These are phyloP conservation scores for Microhierax caerulescens DNA, from an alignment of 2,797 vertebrate genomes.

Conservation along the genomic window DNA sequence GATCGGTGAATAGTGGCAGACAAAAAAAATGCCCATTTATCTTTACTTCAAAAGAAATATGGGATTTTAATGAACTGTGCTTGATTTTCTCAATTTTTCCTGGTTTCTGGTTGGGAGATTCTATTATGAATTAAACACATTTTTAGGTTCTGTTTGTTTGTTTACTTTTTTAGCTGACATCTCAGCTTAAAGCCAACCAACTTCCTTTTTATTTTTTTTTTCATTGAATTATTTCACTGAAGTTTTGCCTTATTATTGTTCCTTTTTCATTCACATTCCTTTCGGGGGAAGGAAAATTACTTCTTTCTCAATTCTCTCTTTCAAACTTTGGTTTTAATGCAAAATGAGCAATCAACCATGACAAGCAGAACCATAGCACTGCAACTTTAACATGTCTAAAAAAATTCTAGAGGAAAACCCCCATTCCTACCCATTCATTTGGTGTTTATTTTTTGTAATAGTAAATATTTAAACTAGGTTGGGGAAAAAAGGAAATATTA, in stretches of 20 bases:
- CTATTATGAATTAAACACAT: neutral
- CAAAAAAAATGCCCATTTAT: neutral
- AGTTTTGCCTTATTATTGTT: neutral
- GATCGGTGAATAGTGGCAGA: neutral
- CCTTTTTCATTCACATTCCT: neutral
- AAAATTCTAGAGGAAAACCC: neutral
- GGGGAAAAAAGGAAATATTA: neutral
- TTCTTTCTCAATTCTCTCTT: neutral
- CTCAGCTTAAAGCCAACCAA: neutral
- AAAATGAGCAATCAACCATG: fast-evolving
- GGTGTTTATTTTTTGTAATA: neutral
- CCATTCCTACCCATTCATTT: neutral
- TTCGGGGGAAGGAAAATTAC: neutral
- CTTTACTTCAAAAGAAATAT: neutral
- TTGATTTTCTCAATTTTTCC: neutral
- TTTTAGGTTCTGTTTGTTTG: neutral
- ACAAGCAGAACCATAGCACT: neutral
- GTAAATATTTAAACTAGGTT: neutral
- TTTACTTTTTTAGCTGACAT: neutral
- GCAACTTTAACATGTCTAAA: neutral
- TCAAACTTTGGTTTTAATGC: neutral
- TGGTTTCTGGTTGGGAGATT: neutral
- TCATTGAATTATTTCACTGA: neutral
- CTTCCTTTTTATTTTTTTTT: neutral
- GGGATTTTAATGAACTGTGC: neutral